phyloP scores from a whole-genome alignment of 2,888 invertebrate genomes.

The Liopterus haemorrhoidalis region DNA sequence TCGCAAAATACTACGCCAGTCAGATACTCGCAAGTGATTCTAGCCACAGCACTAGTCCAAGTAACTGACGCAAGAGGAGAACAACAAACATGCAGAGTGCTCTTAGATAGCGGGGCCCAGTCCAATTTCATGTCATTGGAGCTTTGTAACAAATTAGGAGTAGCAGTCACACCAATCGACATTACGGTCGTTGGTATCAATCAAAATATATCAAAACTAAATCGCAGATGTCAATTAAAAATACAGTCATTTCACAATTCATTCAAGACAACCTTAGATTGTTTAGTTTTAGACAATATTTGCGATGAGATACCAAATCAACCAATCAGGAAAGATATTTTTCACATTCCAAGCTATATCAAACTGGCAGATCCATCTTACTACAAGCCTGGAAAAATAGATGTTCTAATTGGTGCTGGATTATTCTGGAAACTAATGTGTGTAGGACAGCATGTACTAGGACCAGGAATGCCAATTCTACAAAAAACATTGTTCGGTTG shows the following conservation, averaged over 20 bases:
- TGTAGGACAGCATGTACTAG: constrained; percentile 15
- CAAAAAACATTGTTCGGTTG: constrained; percentile 28
- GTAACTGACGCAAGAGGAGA: not conserved
- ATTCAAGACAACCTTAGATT: too few relatives aligned
- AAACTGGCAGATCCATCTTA: constrained; percentile 26
- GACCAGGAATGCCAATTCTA: constrained; percentile 2
- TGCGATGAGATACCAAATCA: too few relatives aligned
- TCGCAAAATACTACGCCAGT: not conserved
- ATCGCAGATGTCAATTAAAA: too few relatives aligned
- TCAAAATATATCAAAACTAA: too few relatives aligned
- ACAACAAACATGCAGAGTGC: not conserved
- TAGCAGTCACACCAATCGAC: too few relatives aligned
- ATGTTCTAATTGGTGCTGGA: constrained; percentile 26
- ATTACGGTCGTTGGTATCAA: too few relatives aligned
- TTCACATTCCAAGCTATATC: constrained; percentile 23
- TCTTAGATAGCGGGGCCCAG: not conserved
- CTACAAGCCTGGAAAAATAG: constrained; percentile 20
- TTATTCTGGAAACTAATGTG: constrained; percentile 25
- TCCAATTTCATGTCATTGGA: constrained; percentile 10
- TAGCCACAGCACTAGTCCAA: constrained; percentile 3
- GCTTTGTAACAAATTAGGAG: not conserved
- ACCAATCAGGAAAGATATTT: too few relatives aligned
- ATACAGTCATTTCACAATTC: too few relatives aligned
- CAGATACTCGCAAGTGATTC: not conserved
- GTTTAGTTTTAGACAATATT: too few relatives aligned